A percentile compares a stretch with the other conserved stretches of the same genome.
phyloP scores from a whole-genome alignment of 2,113 vertebrate species.

The Sylvilagus bachmani region DNA sequence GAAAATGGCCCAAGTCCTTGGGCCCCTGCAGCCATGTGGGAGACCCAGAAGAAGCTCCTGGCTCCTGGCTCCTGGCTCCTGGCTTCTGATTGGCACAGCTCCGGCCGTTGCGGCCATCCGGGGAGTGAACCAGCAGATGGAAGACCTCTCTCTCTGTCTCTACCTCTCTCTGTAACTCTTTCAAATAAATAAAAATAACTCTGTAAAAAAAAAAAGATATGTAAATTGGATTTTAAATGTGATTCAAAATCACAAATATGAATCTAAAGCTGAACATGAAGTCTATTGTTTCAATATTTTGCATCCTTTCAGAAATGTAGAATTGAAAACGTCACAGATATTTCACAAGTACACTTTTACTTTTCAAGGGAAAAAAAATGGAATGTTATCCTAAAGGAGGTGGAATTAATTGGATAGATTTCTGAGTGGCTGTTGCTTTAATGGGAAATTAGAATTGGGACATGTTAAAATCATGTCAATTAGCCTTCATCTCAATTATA shows the following conservation, averaged over 20 bases:
- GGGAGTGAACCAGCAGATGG: too few relatives aligned
- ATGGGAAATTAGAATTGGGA: constrained; percentile 54
- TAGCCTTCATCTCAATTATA: constrained; percentile 60
- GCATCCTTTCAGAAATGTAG: neutral
- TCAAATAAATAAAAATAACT: too few relatives aligned
- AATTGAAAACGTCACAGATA: constrained; percentile 45
- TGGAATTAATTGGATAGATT: constrained; percentile 59
- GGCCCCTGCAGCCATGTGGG: too few relatives aligned
- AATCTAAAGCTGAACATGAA: neutral
- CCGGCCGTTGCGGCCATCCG: too few relatives aligned
- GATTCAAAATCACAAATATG: neutral
- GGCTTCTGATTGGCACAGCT: too few relatives aligned
- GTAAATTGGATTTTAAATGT: constrained; percentile 12
- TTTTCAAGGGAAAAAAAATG: constrained; percentile 28
- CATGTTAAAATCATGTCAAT: constrained; percentile 52
- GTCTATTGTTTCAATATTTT: constrained; percentile 32
- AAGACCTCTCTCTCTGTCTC: too few relatives aligned
- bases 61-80: too few relatives aligned
- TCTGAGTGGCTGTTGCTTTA: constrained; percentile 60
- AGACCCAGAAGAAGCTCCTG: too few relatives aligned
- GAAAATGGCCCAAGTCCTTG: too few relatives aligned
- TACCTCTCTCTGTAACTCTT: too few relatives aligned
- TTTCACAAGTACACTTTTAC: constrained; percentile 45
- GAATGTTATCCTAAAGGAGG: neutral
- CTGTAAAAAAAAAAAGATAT: neutral